Evolutionary conservation across 2,113 vertebrate species (phyloP).

Genomic region (Crotalus horridus): DNA sequence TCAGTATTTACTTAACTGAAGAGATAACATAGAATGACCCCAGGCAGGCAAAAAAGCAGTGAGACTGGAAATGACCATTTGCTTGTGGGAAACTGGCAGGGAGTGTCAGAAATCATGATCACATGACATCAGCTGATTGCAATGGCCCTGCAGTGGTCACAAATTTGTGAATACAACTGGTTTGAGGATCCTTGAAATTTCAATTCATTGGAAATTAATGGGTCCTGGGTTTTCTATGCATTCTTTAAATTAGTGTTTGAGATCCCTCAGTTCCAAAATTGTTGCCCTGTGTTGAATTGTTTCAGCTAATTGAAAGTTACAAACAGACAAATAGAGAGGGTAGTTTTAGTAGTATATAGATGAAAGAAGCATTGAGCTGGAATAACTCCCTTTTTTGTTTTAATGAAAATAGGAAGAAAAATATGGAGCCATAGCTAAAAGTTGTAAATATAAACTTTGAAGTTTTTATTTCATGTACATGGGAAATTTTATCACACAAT

Average conservation of each 20-base stretch:
- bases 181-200: not conserved
- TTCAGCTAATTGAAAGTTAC: not conserved
- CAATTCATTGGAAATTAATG: not conserved
- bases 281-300: not conserved
- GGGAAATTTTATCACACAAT: constrained; percentile 73
- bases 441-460: constrained; percentile 69
- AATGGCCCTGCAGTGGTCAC: not conserved
- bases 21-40: not conserved
- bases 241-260: not conserved
- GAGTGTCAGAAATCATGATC: not conserved
- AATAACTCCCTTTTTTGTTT: not conserved
- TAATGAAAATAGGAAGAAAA: not conserved
- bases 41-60: not conserved
- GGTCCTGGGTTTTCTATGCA: not conserved
- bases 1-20: too few species aligned
- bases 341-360: not conserved
- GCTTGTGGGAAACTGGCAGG: not conserved
- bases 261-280: not conserved
- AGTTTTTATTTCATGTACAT: constrained; percentile 74
- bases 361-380: not conserved
- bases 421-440: constrained; percentile 27
- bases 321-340: not conserved
- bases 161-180: not conserved
- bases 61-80: not conserved
- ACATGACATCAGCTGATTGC: not conserved